Evolutionary conservation across 1,140 invertebrate species (phyloP), one percentile per base, ranked within the genome.

Genomic region (Radopholus similis): DNA sequence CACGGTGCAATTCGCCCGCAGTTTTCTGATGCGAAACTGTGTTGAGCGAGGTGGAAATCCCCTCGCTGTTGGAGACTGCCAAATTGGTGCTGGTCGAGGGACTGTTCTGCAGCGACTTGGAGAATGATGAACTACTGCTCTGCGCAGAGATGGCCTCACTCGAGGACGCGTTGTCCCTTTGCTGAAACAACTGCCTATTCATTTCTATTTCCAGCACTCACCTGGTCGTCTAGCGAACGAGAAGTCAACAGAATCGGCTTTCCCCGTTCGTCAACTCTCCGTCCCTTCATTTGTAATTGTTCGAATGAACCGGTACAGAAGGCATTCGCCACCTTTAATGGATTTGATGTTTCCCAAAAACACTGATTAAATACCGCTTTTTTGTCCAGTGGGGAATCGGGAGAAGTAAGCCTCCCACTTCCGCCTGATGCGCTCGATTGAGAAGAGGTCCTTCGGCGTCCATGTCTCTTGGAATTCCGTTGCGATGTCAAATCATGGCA

Each of bases 1-100:
- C 74, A 11, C 74, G 32, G 37, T 75, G 75, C 28, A 75, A 67
- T 66, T 75, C 74, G n/a, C 34, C 49, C 23, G 21, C 18, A 6
- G 18, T 51, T 51, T 51, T 21, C 30, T 51, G 63, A 4, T 28
- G 64, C 23, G 32, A 34, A 30, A 54, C 28, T n/a, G 32, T 49
- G 58, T 47, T 23, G 18, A 49, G 26, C n/a, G 44, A 49, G 44
- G 18, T 49, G 3, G 44, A 38, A 32, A 60, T 38, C 21, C 51
- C 35, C 51, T 5, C 13, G 40, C 49, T 42, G 18, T 6, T 8
- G 59, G n/a, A 21, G 37, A 8, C 26, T 38, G 32, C 11, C 30
- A 49, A 60, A 49, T 49, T 32, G 9, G 49, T 11, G 40, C 23
- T 62, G 23, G 21, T 51, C 47, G 59, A 26, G 18, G 40, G 11